phyloP scores from a whole-genome alignment of 2,113 vertebrate genomes.

The Apus apus region DNA sequence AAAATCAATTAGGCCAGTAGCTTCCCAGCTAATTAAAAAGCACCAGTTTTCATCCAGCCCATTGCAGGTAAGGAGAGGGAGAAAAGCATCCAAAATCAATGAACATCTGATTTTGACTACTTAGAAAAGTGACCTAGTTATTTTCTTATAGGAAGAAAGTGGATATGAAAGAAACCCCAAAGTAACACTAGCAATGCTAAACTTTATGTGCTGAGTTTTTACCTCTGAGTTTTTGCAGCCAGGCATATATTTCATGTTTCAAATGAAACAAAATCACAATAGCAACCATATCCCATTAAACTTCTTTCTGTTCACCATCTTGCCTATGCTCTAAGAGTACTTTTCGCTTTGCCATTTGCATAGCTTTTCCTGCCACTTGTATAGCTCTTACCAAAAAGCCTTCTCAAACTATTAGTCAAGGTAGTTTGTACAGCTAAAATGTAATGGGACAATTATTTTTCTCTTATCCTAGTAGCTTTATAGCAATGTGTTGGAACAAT shows the following conservation, averaged over 20 bases:
- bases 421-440: not conserved
- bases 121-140: not conserved
- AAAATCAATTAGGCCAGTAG: constrained; percentile 43
- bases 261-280: not conserved
- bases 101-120: not conserved
- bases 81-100: not conserved
- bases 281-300: not conserved
- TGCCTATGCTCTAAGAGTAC: not conserved
- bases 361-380: not conserved
- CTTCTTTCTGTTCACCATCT: rapidly evolving
- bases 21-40: constrained; percentile 33
- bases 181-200: not conserved
- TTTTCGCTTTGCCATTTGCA: not conserved
- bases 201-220: not conserved
- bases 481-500: not conserved
- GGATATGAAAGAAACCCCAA: not conserved
- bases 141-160: not conserved
- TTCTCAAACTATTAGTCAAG: not conserved
- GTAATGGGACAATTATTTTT: not conserved
- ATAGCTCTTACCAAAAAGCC: not conserved
- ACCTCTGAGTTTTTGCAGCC: not conserved
- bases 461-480: not conserved
- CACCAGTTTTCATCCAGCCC: not conserved
- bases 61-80: not conserved
- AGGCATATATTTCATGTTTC: not conserved